Evolutionary conservation across 64 coral and sea anemone genomes (phyloP).

Genomic region (Porites lutea): DNA sequence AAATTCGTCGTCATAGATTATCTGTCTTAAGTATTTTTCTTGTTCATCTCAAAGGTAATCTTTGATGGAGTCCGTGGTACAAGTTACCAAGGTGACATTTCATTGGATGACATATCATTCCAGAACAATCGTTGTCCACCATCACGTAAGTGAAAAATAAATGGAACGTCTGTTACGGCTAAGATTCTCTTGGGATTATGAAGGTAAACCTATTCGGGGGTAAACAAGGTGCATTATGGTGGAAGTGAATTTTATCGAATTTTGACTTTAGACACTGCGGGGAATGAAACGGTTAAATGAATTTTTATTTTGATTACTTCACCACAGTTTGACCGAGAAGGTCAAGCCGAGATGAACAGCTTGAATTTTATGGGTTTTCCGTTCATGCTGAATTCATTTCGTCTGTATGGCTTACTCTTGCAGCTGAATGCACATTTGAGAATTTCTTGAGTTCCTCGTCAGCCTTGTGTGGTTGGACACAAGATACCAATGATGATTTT

Average conservation of each 20-base stretch:
- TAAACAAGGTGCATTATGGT: too few species aligned
- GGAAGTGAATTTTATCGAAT: too few species aligned
- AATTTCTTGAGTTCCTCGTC: slow-evolving; percentile 12
- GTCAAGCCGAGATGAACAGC: too few species aligned
- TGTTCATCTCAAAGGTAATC: slow-evolving; percentile 23
- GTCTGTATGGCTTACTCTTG: background rate
- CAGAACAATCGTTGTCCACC: slow-evolving; percentile 63
- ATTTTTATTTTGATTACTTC: too few species aligned
- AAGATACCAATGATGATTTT: slow-evolving; percentile 64
- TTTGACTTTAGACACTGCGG: too few species aligned
- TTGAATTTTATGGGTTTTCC: too few species aligned
- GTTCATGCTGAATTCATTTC: background rate
- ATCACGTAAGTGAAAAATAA: slow-evolving; percentile 14
- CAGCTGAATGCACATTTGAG: slow-evolving; percentile 40
- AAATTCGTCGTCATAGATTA: too few species aligned
- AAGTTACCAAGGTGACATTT: slow-evolving; percentile 86
- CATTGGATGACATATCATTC: slow-evolving; percentile 84
- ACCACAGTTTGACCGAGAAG: too few species aligned
- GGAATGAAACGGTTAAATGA: too few species aligned
- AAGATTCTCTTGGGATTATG: too few species aligned
- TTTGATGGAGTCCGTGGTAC: slow-evolving; percentile 78
- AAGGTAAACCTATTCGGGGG: too few species aligned
- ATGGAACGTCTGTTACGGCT: background rate
- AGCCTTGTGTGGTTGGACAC: slow-evolving; percentile 38
- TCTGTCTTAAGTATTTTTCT: background rate